Conservation (phyloP, 2,888 invertebrate genomes). For the Salpingus planirostris region DNA sequence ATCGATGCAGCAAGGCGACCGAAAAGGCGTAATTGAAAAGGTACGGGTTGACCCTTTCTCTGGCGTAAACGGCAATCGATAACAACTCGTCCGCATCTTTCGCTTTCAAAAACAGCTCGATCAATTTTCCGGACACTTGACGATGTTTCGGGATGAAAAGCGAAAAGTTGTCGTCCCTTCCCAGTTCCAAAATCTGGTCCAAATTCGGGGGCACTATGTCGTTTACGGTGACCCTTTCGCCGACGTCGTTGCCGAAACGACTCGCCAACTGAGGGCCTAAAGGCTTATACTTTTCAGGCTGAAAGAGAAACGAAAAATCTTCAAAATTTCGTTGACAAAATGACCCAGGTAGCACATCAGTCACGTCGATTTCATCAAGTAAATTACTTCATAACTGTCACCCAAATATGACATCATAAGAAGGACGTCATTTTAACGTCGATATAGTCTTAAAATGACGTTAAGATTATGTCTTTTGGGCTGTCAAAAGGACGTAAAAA, state of each 20-base stretch:
- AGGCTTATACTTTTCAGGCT: constrained; percentile 49
- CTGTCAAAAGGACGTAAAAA: background rate
- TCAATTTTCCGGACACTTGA: constrained; percentile 59
- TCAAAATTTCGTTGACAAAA: background rate
- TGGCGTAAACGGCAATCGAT: constrained; percentile 58
- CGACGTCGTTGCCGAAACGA: constrained; percentile 50
- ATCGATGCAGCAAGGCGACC: constrained; percentile 65
- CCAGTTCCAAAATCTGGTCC: constrained; percentile 48
- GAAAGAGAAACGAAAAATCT: constrained; percentile 7
- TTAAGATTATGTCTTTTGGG: background rate
- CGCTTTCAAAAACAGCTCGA: constrained; percentile 58
- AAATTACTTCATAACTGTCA: too few relatives aligned
- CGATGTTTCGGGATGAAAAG: constrained; percentile 66
- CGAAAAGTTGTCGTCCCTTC: constrained; percentile 59
- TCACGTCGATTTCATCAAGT: too few relatives aligned
- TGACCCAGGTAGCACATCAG: background rate
- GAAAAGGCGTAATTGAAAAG: constrained; percentile 72
- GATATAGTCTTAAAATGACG: background rate
- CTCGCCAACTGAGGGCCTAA: constrained; percentile 52
- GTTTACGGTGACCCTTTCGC: constrained; percentile 47
- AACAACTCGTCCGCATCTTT: constrained; percentile 60
- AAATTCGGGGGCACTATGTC: constrained; percentile 49
- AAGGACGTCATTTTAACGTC: too few relatives aligned
- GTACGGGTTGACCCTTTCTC: constrained; percentile 69
- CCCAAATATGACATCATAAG: too few relatives aligned